These are phyloP conservation scores for Ormyrus pomaceus DNA, from an alignment of 2,888 invertebrate genomes.

Conservation along the genomic window DNA sequence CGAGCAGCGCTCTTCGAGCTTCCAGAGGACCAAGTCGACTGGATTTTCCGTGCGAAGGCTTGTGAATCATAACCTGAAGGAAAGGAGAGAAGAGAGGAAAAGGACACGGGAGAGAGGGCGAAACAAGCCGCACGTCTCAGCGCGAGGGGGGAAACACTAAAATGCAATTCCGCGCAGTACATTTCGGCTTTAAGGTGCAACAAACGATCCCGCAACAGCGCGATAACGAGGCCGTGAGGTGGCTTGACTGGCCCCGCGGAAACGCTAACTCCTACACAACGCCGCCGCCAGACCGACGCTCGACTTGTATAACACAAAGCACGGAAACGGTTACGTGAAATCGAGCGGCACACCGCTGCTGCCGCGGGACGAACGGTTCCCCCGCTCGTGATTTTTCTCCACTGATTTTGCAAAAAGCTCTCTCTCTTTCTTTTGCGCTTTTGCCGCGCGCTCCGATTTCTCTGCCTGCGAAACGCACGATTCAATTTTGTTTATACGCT, in stretches of 20 bases:
- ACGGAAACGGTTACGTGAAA: constrained; percentile 29
- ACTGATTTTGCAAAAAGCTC: too few species aligned
- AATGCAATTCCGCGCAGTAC: constrained; percentile 50
- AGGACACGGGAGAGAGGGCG: not conserved
- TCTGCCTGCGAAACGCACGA: not conserved
- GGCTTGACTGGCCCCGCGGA: constrained; percentile 7
- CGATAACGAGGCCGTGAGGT: constrained; percentile 46
- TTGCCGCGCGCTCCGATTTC: not conserved
- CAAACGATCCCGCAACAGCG: constrained; percentile 45
- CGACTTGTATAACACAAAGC: constrained; percentile 16
- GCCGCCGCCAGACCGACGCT: not conserved
- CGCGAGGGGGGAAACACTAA: constrained; percentile 14
- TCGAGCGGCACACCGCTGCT: constrained; percentile 24
- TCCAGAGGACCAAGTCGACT: constrained; percentile 17
- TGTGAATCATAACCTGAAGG: constrained; percentile 39
- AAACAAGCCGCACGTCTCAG: constrained; percentile 1
- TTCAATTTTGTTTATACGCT: too few species aligned
- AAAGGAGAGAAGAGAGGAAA: not conserved
- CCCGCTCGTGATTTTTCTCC: too few species aligned
- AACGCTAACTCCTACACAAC: constrained; percentile 28
- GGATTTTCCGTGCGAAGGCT: constrained; percentile 40
- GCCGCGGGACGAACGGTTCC: not conserved
- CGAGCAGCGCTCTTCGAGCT: not conserved
- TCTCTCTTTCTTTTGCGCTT: not conserved
- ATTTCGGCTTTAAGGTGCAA: constrained; percentile 45